phyloP scores from a whole-genome alignment of 2,797 vertebrate species.

The Onychomys arenicola region DNA sequence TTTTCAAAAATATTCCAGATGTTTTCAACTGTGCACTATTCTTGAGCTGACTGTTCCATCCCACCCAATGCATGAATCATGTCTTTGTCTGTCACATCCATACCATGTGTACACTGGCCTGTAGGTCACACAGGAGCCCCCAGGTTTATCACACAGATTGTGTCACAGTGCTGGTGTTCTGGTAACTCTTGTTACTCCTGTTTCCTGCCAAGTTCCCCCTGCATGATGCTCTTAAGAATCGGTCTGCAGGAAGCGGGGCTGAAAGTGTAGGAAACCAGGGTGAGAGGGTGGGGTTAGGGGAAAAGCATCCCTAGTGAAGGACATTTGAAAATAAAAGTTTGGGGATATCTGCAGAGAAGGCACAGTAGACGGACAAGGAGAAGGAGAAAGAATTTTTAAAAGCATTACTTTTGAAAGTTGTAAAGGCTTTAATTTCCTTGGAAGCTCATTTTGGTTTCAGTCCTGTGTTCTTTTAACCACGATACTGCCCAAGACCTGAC shows the following conservation, averaged over 20 bases:
- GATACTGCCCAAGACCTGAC: constrained; percentile 46
- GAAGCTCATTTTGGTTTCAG: constrained; percentile 70
- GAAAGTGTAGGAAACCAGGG: neutral
- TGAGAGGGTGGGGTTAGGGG: neutral
- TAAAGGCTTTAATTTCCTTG: constrained; percentile 66
- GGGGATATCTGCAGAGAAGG: constrained; percentile 8
- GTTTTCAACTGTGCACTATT: neutral
- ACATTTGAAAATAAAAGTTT: constrained; percentile 12
- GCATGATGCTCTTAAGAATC: too few relatives aligned
- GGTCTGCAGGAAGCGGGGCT: neutral
- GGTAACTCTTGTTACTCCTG: neutral
- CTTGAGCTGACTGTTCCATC: neutral
- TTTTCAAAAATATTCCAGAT: neutral
- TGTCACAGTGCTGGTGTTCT: neutral
- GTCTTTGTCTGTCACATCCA: neutral
- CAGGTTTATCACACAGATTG: neutral
- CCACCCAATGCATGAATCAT: neutral
- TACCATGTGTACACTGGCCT: neutral
- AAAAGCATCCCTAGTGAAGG: neutral
- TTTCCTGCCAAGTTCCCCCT: too few relatives aligned
- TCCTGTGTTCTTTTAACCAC: constrained; percentile 66
- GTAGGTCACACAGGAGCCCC: too few relatives aligned
- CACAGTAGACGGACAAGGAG: neutral
- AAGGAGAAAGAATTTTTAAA: neutral
- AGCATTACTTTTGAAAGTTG: constrained; percentile 28